Conservation (phyloP, 1,140 invertebrate species). For the Lethrus apterus region DNA sequence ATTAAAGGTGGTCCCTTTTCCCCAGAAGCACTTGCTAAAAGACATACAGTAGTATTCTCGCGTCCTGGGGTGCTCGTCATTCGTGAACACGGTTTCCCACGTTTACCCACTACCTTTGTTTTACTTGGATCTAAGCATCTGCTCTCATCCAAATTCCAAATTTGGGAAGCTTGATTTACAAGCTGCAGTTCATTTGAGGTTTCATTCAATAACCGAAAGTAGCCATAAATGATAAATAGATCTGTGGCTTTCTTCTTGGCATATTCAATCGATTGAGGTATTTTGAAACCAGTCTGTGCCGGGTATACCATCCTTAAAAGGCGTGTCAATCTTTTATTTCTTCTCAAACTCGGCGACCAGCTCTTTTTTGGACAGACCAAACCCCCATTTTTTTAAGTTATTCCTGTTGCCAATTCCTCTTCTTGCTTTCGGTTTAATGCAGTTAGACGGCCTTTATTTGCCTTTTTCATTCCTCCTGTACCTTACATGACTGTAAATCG, state of each 20-base stretch:
- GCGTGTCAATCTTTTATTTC: conserved; percentile 29
- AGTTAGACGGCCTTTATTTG: conserved; percentile 3
- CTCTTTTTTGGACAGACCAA: conserved; percentile 30
- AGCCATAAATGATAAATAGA: too few species aligned
- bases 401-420: conserved; percentile 21
- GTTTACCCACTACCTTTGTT: conserved; percentile 33
- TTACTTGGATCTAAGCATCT: conserved; percentile 26
- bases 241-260: conserved; percentile 6
- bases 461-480: too few species aligned
- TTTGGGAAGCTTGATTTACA: too few species aligned
- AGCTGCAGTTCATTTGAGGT: too few species aligned
- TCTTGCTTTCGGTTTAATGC: conserved; percentile 16
- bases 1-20: conserved; percentile 1
- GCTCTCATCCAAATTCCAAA: too few species aligned
- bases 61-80: conserved; percentile 29
- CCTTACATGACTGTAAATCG: too few species aligned
- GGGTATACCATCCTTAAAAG: conserved; percentile 37
- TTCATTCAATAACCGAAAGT: too few species aligned
- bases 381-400: conserved; percentile 35
- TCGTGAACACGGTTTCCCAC: conserved; percentile 26
- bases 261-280: conserved; percentile 1
- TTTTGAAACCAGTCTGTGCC: conserved; percentile 36
- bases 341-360: conserved; percentile 28
- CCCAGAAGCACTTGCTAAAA: neutral
- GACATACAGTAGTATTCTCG: conserved; percentile 1